Evolutionary conservation across 2,113 vertebrate genomes (phyloP).

Genomic region (Scomber japonicus): DNA sequence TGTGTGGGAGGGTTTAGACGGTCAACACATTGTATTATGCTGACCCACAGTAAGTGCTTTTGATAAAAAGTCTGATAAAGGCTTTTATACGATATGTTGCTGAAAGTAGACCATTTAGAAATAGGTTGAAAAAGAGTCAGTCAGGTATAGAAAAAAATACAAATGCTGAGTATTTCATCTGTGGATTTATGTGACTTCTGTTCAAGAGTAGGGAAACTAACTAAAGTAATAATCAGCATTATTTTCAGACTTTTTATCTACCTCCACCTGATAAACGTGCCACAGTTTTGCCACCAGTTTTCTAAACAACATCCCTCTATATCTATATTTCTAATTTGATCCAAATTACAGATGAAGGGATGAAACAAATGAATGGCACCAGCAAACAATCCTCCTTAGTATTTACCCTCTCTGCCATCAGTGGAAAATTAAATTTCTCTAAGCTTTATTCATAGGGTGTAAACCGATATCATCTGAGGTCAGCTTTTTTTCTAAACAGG

Average conservation of each 20-base stretch:
- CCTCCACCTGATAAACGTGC: not conserved
- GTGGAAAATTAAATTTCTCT: slow-evolving; percentile 44
- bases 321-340: slow-evolving; percentile 4
- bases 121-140: slow-evolving; percentile 23
- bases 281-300: not conserved
- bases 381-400: slow-evolving; percentile 38
- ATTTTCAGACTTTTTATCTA: not conserved
- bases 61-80: slow-evolving; percentile 36
- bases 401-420: slow-evolving; percentile 31
- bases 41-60: slow-evolving; percentile 26
- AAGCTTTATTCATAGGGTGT: slow-evolving; percentile 67
- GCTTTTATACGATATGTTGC: not conserved
- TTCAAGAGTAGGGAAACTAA: not conserved
- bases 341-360: not conserved
- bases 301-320: not conserved
- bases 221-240: not conserved
- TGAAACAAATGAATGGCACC: not conserved
- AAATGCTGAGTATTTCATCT: not conserved
- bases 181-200: not conserved
- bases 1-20: slow-evolving; percentile 9
- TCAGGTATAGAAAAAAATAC: not conserved
- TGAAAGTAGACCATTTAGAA: not conserved
- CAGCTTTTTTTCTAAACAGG: slow-evolving; percentile 49
- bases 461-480: slow-evolving; percentile 75
- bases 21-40: slow-evolving; percentile 11